Conservation (phyloP, 37 sponge, comb jelly and placozoan species). For the Spongilla lacustris region DNA sequence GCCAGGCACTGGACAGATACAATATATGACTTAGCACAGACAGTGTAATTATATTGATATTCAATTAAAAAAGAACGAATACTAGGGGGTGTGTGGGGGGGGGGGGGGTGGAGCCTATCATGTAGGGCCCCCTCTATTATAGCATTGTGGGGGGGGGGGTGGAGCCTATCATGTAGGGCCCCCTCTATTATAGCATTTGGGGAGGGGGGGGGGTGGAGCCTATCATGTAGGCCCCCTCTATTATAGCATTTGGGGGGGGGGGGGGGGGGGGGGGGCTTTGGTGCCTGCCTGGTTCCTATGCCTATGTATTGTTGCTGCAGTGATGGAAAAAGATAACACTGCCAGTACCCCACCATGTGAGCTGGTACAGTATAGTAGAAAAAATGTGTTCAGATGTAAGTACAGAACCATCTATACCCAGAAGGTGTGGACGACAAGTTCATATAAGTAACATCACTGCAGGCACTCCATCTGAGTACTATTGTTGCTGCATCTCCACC, state of each 20-base stretch:
- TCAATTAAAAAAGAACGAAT: neutral
- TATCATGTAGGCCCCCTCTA: no score
- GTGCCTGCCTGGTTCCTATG: no score
- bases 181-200: no score
- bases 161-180: no score
- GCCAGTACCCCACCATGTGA: constrained; percentile 10
- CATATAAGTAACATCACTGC: constrained; percentile 38
- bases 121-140: no score
- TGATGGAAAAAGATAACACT: no score
- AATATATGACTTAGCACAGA: neutral
- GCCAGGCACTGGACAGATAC: neutral
- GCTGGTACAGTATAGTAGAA: constrained; percentile 35
- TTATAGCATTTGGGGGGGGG: no score
- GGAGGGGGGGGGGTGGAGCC: no score
- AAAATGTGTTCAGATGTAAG: constrained; percentile 24
- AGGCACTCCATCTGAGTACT: constrained; percentile 32
- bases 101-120: no score
- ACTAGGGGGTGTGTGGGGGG: neutral
- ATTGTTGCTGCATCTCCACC: constrained; percentile 16
- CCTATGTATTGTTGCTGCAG: no score
- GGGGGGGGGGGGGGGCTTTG: constrained; percentile 29
- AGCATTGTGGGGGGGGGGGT: no score
- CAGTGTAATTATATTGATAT: neutral
- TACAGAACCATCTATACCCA: constrained; percentile 36
- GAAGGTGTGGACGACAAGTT: constrained; percentile 43